Conservation (phyloP, 2,113 vertebrate species). For the Brachyhypopomus gauderio region DNA sequence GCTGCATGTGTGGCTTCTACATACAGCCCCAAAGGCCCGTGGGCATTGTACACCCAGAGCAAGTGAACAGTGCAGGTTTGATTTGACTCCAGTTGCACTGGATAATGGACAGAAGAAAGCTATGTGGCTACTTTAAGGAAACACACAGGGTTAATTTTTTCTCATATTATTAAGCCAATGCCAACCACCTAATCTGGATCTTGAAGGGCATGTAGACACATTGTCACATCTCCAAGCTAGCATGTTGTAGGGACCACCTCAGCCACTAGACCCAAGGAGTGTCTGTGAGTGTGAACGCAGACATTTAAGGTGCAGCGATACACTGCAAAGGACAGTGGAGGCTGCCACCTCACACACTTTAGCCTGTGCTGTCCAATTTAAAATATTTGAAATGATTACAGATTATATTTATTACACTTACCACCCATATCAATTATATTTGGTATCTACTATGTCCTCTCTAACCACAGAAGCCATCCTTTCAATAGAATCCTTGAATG, state of each 20-base stretch:
- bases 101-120: too few relatives aligned
- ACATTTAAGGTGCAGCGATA: neutral
- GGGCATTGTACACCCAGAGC: neutral
- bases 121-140: too few relatives aligned
- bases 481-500: neutral
- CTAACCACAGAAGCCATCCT: neutral
- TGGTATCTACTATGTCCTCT: neutral
- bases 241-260: neutral
- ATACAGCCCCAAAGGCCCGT: neutral
- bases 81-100: neutral
- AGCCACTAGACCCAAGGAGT: neutral
- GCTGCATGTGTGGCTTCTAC: neutral
- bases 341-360: neutral
- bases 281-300: neutral
- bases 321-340: conserved; percentile 5
- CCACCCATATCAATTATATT: neutral
- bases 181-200: too few relatives aligned
- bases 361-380: neutral
- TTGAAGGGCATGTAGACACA: too few relatives aligned
- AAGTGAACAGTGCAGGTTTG: neutral
- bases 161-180: too few relatives aligned
- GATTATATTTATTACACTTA: neutral
- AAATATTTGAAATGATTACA: conserved; percentile 1
- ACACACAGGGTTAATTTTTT: too few relatives aligned
- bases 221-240: neutral